Base-by-base conservation (phyloP, 92 coral and sea anemone genomes). In the Montipora capitata region DNA sequence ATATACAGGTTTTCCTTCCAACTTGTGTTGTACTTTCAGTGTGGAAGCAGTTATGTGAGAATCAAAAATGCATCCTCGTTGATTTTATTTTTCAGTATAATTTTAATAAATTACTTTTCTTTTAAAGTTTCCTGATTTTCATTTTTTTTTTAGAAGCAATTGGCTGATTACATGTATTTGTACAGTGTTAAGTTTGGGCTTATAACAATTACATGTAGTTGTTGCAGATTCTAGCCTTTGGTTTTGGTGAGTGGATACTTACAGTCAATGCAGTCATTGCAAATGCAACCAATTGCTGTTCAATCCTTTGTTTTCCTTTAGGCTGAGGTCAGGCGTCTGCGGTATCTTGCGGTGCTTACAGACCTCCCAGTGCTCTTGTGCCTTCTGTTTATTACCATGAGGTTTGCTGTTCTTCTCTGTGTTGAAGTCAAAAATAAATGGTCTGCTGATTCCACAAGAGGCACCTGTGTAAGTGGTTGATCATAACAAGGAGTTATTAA, bases 21-120 rank as follows among this genome's bases (percentile, higher is more conserved):
- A 70, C 56, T 82, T 71, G 87, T 42, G 77, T 68, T 82, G n/a
- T 17, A 40, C 10, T 71, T 82, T 48, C 87, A 82, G 69, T 82
- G 87, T 40, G 48, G 48, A 68, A 68, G 16, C 52, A 5, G 9
- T 45, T 45, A 45, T 9, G 73, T 70, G 8, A 61, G 66, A 14
- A 57, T 5, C 10, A 14, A 49, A 49, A 49, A 49, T 10, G 56
- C 5, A 5, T 57, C 40, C 40, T 3, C 0, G 11, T 7, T 68
- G 5, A 35, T 68, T 11, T 18, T 18, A 18, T 18, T 18, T 0
- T 18, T 18, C 20, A 18, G 20, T 18, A 18, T 18, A 18, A 18
- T 18, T 18, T 18, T 18, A 18, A 18, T 18, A 18, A 18, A 18
- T 18, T 18, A 18, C 20, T 18, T 18, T 18, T 18, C 20, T 18